These are phyloP conservation scores for Picathartes gymnocephalus DNA, from an alignment of 2,113 vertebrate species.

Conservation along the genomic window DNA sequence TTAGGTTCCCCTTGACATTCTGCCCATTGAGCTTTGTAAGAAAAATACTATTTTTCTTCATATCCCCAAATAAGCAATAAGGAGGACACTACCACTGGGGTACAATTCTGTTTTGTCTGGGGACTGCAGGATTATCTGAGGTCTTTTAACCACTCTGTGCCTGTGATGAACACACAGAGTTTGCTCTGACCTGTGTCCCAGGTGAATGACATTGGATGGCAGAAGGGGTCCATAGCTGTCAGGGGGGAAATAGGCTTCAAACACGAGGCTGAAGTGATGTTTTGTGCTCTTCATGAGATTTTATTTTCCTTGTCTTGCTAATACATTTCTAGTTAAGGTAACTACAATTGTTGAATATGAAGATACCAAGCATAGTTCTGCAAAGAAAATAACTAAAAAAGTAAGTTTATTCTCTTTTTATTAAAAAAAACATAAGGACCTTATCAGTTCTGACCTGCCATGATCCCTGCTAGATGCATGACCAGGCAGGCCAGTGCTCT, in stretches of 20 bases:
- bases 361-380: neutral
- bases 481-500: neutral
- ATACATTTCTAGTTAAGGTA: conserved; percentile 60
- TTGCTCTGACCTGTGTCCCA: neutral
- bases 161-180: neutral
- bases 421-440: neutral
- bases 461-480: neutral
- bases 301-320: neutral
- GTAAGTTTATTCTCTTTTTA: conserved; percentile 8
- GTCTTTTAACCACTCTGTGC: neutral
- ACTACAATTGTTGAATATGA: conserved; percentile 66
- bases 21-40: neutral
- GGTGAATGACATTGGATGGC: neutral
- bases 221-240: neutral
- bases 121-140: neutral
- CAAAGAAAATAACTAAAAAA: conserved; percentile 55
- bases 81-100: neutral
- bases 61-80: neutral
- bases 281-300: neutral
- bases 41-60: neutral
- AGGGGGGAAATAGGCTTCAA: neutral
- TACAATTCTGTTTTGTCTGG: neutral
- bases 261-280: neutral
- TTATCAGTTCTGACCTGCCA: neutral
- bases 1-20: neutral